Percentiles rank a stretch among this genome's conserved stretches.
These are phyloP conservation scores for Acanthococcus lagerstroemiae DNA, from an alignment of 2,888 invertebrate species.

Conservation along the genomic window DNA sequence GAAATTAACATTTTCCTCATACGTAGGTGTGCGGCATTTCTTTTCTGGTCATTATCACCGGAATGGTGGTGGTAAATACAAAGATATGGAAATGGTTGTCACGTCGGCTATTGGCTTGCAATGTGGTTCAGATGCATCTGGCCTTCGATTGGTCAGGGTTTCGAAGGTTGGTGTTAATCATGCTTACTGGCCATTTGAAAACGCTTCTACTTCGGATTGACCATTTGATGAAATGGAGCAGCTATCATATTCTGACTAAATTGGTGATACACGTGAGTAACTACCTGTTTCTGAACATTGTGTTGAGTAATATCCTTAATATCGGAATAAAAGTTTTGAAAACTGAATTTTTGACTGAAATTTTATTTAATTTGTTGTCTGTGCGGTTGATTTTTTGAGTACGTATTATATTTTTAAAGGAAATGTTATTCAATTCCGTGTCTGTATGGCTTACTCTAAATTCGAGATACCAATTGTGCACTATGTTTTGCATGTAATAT, in stretches of 20 bases:
- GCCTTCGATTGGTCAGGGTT: constrained; percentile 44
- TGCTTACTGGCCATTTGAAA: neutral
- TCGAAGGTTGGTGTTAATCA: constrained; percentile 39
- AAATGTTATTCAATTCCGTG: no score
- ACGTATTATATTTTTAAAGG: no score
- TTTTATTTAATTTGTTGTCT: no score
- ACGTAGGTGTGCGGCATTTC: constrained; percentile 42
- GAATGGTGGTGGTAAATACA: constrained; percentile 44
- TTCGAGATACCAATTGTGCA: no score
- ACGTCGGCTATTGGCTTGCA: constrained; percentile 46
- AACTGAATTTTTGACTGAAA: no score
- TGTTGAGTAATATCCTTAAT: no score
- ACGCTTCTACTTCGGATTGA: neutral
- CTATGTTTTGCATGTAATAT: no score
- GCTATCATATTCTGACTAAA: neutral
- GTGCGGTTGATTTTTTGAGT: no score
- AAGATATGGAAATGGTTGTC: constrained; percentile 43
- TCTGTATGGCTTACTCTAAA: no score
- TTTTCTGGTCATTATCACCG: constrained; percentile 47
- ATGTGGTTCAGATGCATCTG: constrained; percentile 42
- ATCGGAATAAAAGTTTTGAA: no score
- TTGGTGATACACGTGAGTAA: neutral
- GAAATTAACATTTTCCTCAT: neutral
- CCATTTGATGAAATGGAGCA: neutral
- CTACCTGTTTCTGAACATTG: no score